phyloP scores from a whole-genome alignment of 2,113 vertebrate genomes.

The Plectropomus leopardus region DNA sequence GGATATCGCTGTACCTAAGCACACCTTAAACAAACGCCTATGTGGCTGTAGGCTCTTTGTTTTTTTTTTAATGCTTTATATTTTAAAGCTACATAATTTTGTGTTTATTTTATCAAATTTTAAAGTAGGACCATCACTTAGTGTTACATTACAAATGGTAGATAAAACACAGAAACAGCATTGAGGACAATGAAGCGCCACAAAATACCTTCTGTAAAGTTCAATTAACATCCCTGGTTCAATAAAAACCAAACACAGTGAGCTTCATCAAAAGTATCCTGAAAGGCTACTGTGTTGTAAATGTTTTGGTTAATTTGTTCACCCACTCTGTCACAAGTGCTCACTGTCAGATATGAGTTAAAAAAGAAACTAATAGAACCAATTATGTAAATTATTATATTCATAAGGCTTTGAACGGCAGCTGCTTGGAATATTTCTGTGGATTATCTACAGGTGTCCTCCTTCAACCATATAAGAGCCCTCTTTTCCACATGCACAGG shows the following conservation, averaged over 20 bases:
- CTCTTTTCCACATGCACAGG: neutral
- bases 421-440: neutral
- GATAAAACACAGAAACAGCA: neutral
- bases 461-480: neutral
- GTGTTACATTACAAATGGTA: neutral
- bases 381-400: neutral
- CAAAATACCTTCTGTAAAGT: neutral
- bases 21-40: too few relatives aligned
- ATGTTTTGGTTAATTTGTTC: slow-evolving; percentile 8
- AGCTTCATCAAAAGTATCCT: neutral
- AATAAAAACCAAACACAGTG: neutral
- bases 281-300: neutral
- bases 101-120: neutral
- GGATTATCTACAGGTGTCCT: neutral
- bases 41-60: too few relatives aligned
- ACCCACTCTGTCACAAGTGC: neutral
- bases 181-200: neutral
- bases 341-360: neutral
- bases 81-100: neutral
- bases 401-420: slow-evolving; percentile 2
- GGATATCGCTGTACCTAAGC: too few relatives aligned
- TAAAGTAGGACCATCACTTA: neutral
- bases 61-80: too few relatives aligned
- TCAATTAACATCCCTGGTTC: neutral
- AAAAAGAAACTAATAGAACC: neutral